Evolutionary conservation across 2,797 vertebrate species (phyloP).

Genomic region (Phalanger gymnotis): DNA sequence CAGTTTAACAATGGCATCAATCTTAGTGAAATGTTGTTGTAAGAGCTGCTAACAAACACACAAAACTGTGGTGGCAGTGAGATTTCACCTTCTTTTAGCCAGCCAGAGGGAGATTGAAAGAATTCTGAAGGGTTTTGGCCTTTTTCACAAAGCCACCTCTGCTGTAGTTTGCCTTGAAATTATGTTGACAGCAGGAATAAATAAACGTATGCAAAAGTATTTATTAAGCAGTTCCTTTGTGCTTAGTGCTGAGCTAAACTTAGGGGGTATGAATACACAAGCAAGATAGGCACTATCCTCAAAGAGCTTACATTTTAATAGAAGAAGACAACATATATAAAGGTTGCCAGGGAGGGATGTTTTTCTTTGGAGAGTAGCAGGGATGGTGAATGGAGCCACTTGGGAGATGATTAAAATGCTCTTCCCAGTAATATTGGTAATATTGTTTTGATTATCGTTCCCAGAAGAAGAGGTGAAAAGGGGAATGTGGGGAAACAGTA

Average conservation of each 20-base stretch:
- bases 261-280: not conserved
- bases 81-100: not conserved
- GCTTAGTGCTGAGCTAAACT: not conserved
- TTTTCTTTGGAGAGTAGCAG: not conserved
- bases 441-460: not conserved
- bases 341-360: not conserved
- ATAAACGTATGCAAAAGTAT: not conserved
- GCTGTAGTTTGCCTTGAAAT: not conserved
- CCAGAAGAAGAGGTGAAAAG: not conserved
- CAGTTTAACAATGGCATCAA: not conserved
- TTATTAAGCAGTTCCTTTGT: not conserved
- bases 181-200: not conserved
- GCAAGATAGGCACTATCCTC: not conserved
- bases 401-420: not conserved
- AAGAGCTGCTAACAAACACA: not conserved
- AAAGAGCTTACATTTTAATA: not conserved
- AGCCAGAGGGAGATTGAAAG: not conserved
- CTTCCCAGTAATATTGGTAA: not conserved
- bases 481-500: not conserved
- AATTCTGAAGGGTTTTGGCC: not conserved
- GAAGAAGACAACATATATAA: not conserved
- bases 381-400: not conserved
- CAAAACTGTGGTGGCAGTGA: not conserved
- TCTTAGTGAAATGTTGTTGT: not conserved
- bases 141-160: not conserved